Evolutionary conservation across 2,888 invertebrate genomes (phyloP).

Genomic region (Drosophila siamana): DNA sequence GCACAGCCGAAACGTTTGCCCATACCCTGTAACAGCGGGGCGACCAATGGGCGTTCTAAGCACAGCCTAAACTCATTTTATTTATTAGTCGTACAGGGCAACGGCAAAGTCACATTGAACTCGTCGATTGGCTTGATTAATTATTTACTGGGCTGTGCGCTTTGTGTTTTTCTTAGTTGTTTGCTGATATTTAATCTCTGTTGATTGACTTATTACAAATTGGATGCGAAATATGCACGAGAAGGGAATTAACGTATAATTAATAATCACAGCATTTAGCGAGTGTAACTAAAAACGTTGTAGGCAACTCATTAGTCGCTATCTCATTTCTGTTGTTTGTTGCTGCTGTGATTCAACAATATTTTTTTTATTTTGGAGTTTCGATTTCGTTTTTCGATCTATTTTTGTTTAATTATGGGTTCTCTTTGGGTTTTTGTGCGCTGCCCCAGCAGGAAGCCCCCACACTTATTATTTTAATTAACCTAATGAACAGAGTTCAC

Average conservation of each 20-base stretch:
- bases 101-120: neutral
- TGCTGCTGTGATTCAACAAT: neutral
- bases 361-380: slow-evolving; percentile 10
- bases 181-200: slow-evolving; percentile 39
- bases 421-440: slow-evolving; percentile 33
- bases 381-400: slow-evolving; percentile 49
- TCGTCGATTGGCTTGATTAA: slow-evolving; percentile 35
- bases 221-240: slow-evolving; percentile 33
- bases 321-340: slow-evolving; percentile 21
- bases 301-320: slow-evolving; percentile 48
- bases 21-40: slow-evolving; percentile 19
- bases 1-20: slow-evolving; percentile 22
- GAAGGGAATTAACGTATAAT: slow-evolving; percentile 49
- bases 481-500: slow-evolving; percentile 64
- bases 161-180: slow-evolving; percentile 21
- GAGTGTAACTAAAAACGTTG: slow-evolving; percentile 64
- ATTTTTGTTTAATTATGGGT: slow-evolving; percentile 43
- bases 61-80: neutral
- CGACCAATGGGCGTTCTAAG: neutral
- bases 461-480: slow-evolving; percentile 75
- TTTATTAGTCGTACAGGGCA: slow-evolving; percentile 13
- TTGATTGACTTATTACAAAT: slow-evolving; percentile 67
- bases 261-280: slow-evolving; percentile 67
- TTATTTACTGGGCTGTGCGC: slow-evolving; percentile 28
- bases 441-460: slow-evolving; percentile 62